phyloP scores from a whole-genome alignment of 2,888 invertebrate genomes.

The Endomychus coccineus region DNA sequence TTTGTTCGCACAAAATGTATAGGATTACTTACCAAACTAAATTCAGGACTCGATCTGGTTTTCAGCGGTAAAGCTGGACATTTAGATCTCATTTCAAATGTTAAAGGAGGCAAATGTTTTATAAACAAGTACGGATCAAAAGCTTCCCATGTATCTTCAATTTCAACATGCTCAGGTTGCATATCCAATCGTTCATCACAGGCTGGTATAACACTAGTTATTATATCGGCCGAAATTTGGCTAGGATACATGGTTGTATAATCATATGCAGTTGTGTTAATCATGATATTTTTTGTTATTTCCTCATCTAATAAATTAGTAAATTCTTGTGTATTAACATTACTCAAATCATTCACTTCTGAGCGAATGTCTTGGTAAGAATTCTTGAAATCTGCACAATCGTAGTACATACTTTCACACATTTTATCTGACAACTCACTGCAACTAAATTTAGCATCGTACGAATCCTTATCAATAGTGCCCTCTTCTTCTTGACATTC shows the following conservation, averaged over 20 bases:
- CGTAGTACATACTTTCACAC: slow-evolving; percentile 41
- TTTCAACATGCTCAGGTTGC: slow-evolving; percentile 41
- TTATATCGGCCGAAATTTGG: slow-evolving; percentile 31
- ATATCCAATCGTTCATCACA: slow-evolving; percentile 37
- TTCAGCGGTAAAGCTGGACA: slow-evolving; percentile 83
- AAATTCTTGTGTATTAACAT: slow-evolving; percentile 45
- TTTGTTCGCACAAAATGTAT: no score
- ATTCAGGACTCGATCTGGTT: slow-evolving; percentile 87
- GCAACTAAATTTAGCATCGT: slow-evolving; percentile 34
- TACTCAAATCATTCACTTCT: slow-evolving; percentile 39
- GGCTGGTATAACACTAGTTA: slow-evolving; percentile 31
- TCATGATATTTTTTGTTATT: slow-evolving; percentile 39
- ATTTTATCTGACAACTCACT: slow-evolving; percentile 36
- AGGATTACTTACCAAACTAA: slow-evolving; percentile 68
- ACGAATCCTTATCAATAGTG: slow-evolving; percentile 33
- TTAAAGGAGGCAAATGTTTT: slow-evolving; percentile 78
- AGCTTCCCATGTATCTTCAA: slow-evolving; percentile 62
- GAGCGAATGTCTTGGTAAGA: slow-evolving; percentile 41
- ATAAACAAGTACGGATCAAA: slow-evolving; percentile 90
- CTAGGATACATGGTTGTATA: slow-evolving; percentile 33
- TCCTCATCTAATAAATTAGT: slow-evolving; percentile 48
- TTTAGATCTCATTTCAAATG: slow-evolving; percentile 64
- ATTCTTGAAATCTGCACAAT: slow-evolving; percentile 36
- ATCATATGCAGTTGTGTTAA: slow-evolving; percentile 35
- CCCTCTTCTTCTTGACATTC: slow-evolving; percentile 23